Conservation (phyloP, 2,113 vertebrate species). For the Pipa parva region DNA sequence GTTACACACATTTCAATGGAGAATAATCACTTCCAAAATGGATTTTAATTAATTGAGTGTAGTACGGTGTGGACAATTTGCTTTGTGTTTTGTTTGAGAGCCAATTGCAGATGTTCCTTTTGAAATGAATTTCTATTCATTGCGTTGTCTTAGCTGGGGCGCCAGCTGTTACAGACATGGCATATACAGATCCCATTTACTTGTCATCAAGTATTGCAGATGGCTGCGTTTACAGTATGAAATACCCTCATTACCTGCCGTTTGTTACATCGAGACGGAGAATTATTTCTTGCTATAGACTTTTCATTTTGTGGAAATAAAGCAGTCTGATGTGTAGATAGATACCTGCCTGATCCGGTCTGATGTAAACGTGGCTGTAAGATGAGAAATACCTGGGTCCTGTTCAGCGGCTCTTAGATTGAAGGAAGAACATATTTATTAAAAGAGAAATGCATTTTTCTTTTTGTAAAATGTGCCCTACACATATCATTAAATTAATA, state of each 20-base stretch:
- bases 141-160: slow-evolving; percentile 42
- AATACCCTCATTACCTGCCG: slow-evolving; percentile 44
- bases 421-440: no score
- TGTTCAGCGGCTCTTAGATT: background rate
- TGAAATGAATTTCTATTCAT: slow-evolving; percentile 53
- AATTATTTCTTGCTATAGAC: slow-evolving; percentile 28
- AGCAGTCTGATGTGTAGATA: background rate
- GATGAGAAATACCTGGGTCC: slow-evolving; percentile 1
- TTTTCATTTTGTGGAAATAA: background rate
- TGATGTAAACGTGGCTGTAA: slow-evolving; percentile 3
- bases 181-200: slow-evolving; percentile 38
- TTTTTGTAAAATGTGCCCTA: no score
- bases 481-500: no score
- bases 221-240: slow-evolving; percentile 24
- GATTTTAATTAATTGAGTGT: slow-evolving; percentile 48
- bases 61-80: slow-evolving; percentile 42
- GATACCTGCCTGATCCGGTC: slow-evolving; percentile 7
- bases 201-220: slow-evolving; percentile 36
- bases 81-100: slow-evolving; percentile 45
- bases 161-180: slow-evolving; percentile 50
- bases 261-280: slow-evolving; percentile 18
- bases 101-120: slow-evolving; percentile 62
- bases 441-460: no score
- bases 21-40: slow-evolving; percentile 41
- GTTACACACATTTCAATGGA: slow-evolving; percentile 49